Evolutionary conservation across 2,113 vertebrate genomes (phyloP).

Genomic region (Mixornis gularis): DNA sequence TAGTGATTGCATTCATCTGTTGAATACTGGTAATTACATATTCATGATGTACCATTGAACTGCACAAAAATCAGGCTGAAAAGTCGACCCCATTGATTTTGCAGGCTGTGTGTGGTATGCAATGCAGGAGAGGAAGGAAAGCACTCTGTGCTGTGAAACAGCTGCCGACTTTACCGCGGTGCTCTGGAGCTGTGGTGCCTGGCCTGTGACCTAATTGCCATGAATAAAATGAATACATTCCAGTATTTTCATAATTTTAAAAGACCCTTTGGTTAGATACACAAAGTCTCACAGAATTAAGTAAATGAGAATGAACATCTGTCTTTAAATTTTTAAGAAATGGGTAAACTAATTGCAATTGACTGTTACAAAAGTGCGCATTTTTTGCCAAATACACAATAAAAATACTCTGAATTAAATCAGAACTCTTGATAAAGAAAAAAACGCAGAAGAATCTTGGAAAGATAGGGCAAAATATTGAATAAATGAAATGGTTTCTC

Average conservation of each 20-base stretch:
- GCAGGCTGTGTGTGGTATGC: neutral
- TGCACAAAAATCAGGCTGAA: neutral
- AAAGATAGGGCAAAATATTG: neutral
- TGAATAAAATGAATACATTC: neutral
- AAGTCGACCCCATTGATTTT: neutral
- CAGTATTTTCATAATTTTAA: neutral
- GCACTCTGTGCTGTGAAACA: neutral
- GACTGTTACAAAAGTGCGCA: neutral
- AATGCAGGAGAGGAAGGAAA: neutral
- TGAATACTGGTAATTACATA: neutral
- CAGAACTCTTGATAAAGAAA: neutral
- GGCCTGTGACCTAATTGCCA: neutral
- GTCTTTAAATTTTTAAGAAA: neutral
- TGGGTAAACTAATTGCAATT: neutral
- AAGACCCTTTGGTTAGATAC: neutral
- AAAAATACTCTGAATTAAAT: neutral
- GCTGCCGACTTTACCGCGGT: fast-evolving
- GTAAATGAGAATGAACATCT: neutral
- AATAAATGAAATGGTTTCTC: neutral
- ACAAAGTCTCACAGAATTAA: neutral
- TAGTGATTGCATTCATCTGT: neutral
- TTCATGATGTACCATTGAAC: neutral
- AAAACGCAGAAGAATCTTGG: neutral
- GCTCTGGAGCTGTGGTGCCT: neutral
- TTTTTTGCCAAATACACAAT: neutral